Evolutionary conservation across 2,888 invertebrate genomes (phyloP).

Genomic region (Drosophila picticornis): DNA sequence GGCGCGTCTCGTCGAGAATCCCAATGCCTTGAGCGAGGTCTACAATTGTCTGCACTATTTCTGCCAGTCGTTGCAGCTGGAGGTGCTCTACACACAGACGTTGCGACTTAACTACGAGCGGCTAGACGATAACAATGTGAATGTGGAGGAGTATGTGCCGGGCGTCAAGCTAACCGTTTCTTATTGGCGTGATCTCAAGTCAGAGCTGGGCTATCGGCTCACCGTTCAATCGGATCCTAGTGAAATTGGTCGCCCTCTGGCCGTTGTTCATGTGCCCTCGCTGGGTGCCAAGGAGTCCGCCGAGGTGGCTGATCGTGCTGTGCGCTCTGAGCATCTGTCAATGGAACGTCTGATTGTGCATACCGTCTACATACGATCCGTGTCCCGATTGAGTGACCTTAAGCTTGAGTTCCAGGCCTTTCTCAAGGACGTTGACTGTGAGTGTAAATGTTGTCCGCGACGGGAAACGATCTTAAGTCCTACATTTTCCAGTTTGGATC

Average conservation of each 20-base stretch:
- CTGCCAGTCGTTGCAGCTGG: constrained; percentile 97
- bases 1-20: constrained; percentile 90
- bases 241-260: constrained; percentile 91
- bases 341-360: constrained; percentile 97
- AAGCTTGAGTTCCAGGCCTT: constrained; percentile 87
- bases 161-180: constrained; percentile 96
- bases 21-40: constrained; percentile 92
- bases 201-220: constrained; percentile 94
- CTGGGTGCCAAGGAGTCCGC: constrained; percentile 85
- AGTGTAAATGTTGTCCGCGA: constrained; percentile 86
- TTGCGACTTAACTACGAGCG: constrained; percentile 94
- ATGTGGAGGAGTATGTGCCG: constrained; percentile 95
- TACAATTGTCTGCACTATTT: constrained; percentile 95
- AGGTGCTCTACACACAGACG: constrained; percentile 95
- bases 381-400: constrained; percentile 92
- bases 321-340: constrained; percentile 95
- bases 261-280: constrained; percentile 89
- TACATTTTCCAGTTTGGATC: neutral
- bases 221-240: constrained; percentile 94
- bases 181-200: constrained; percentile 93
- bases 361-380: constrained; percentile 96
- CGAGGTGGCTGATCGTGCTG: constrained; percentile 91
- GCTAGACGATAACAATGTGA: constrained; percentile 94
- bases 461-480: constrained; percentile 1
- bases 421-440: constrained; percentile 90